Base-by-base conservation (phyloP, 2,888 invertebrate genomes). In the Heliconius cydno region DNA sequence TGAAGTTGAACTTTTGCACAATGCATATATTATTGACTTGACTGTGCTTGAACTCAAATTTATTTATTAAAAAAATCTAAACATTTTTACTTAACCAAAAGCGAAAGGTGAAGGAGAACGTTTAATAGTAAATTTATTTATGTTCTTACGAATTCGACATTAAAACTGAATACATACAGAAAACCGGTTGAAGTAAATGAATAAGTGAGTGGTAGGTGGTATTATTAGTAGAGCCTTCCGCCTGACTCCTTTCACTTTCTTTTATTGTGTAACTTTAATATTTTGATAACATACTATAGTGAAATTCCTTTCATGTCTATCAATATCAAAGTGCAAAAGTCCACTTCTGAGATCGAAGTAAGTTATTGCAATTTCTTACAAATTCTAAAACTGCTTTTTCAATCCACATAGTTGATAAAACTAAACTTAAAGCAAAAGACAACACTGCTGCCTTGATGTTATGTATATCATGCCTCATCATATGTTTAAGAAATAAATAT, bases 281-380 rank as follows among this genome's bases (percentile, higher is more conserved):
- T 78, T 71, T 46, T 79, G 79, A 77, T 82, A 83, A 76, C 82
- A 67, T 77, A 82, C 81, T 71, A 79, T 71, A 83, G 81, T 81
- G 75, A 79, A 81, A 57, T 77, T 80, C 78, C 66, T 81, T 82
- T 82, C 76, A 87, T 87, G 87, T 85, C 86, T 86, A 83, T 82
- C 84, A 85, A 84, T 86, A 86, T 81, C 80, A 82, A 75, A 83
- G 86, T 86, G 77, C 84, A 83, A 85, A 85, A 85, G 85, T 86
- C 85, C 85, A 85, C 82, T 82, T 79, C 76, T 30, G 80, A 83
- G 80, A 60, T 76, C 77, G 83, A 85, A 82, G 87, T 87, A 85
- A 87, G 86, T 86, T 77, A 63, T 57, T 7, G 25, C 66, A 67
- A 63, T 72, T 74, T 70, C 57, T 79, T 78, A 25, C 22, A 13